Conservation (phyloP, 2,888 invertebrate species). For the Lithodes maja region DNA sequence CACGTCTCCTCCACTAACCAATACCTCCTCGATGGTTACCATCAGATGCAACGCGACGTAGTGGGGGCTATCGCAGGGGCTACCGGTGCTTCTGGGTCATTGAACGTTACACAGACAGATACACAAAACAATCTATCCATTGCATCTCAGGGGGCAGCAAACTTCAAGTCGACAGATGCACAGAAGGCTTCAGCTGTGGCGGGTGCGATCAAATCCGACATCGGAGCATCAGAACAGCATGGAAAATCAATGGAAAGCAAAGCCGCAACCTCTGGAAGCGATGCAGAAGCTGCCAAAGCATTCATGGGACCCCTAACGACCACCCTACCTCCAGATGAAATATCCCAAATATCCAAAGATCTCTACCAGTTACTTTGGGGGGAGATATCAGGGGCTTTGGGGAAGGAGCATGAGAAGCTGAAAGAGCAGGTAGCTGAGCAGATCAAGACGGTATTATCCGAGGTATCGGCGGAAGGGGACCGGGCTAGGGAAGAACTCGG, state of each 20-base stretch:
- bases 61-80: not conserved
- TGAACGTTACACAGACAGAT: too few species aligned
- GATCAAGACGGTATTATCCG: not conserved
- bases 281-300: not conserved
- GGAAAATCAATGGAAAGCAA: not conserved
- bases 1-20: conserved; percentile 73
- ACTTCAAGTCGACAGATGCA: too few species aligned
- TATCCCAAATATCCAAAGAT: not conserved
- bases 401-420: conserved; percentile 1
- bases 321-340: not conserved
- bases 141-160: too few species aligned
- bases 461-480: not conserved
- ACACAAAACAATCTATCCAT: too few species aligned
- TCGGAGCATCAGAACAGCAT: not conserved
- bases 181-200: not conserved
- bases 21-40: conserved; percentile 35
- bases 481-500: not conserved
- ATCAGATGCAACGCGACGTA: conserved; percentile 43
- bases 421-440: not conserved
- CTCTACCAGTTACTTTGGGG: not conserved
- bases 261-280: not conserved
- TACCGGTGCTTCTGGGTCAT: not conserved
- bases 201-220: not conserved
- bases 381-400: not conserved
- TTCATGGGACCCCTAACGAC: not conserved